Conservation (phyloP, 2,888 invertebrate genomes). For the Catocala sponsa region DNA sequence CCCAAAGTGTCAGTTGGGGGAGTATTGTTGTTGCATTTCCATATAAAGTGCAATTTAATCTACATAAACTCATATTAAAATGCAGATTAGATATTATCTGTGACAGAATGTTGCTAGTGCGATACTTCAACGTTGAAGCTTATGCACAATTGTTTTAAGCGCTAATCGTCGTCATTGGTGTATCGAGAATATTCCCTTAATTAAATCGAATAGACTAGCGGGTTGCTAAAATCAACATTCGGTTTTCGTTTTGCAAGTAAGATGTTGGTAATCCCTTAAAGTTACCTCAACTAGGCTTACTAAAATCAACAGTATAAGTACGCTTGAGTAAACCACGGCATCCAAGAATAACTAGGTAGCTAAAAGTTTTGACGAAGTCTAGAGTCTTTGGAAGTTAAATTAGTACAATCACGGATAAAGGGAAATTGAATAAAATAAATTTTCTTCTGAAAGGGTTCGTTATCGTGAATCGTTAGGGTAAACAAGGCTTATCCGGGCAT, state of each 20-base stretch:
- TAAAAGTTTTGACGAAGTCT: constrained; percentile 23
- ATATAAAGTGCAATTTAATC: constrained; percentile 10
- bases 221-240: too few relatives aligned
- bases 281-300: background rate
- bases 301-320: constrained; percentile 3
- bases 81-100: constrained; percentile 4
- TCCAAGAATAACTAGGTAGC: constrained; percentile 18
- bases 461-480: constrained; percentile 17
- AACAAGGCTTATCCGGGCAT: constrained; percentile 16
- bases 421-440: constrained; percentile 37
- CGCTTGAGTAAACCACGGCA: constrained; percentile 12
- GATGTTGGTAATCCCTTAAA: background rate
- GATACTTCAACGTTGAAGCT: background rate
- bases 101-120: background rate
- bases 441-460: constrained; percentile 15
- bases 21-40: constrained; percentile 2
- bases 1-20: background rate
- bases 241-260: too few relatives aligned
- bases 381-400: constrained; percentile 35
- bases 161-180: too few relatives aligned
- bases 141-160: too few relatives aligned
- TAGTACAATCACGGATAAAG: constrained; percentile 27
- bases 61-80: constrained; percentile 9
- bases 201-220: background rate
- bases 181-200: too few relatives aligned